Evolutionary conservation across 2,888 invertebrate species (phyloP).

Genomic region (Morinoia aosen): DNA sequence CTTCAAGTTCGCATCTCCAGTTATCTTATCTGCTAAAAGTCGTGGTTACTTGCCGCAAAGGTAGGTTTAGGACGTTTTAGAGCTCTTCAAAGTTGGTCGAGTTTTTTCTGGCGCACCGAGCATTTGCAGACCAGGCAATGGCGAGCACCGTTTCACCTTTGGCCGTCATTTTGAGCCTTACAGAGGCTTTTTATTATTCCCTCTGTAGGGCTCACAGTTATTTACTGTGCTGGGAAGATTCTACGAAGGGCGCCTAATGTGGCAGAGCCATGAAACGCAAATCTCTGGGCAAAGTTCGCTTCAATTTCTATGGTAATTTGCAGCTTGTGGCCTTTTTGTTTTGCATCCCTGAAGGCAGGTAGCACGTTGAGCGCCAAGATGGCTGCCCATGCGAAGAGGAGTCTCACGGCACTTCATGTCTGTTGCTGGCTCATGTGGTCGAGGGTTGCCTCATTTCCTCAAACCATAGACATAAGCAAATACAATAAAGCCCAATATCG

Average conservation of each 20-base stretch:
- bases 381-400: neutral
- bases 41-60: neutral
- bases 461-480: too few species aligned
- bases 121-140: neutral
- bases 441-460: neutral
- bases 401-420: neutral
- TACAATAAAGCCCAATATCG: too few species aligned
- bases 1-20: neutral
- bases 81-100: neutral
- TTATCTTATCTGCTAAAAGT: neutral
- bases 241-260: neutral
- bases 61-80: neutral
- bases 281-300: conserved; percentile 25
- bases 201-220: neutral
- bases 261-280: neutral
- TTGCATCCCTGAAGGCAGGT: neutral
- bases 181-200: neutral
- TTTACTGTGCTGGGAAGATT: neutral
- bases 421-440: neutral
- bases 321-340: conserved; percentile 35
- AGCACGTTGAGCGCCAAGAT: neutral
- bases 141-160: neutral
- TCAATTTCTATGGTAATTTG: conserved; percentile 50
- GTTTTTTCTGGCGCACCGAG: neutral
- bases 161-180: neutral